Evolutionary conservation across 2,888 invertebrate species (phyloP).

Genomic region (Ichneumoninae sp.): DNA sequence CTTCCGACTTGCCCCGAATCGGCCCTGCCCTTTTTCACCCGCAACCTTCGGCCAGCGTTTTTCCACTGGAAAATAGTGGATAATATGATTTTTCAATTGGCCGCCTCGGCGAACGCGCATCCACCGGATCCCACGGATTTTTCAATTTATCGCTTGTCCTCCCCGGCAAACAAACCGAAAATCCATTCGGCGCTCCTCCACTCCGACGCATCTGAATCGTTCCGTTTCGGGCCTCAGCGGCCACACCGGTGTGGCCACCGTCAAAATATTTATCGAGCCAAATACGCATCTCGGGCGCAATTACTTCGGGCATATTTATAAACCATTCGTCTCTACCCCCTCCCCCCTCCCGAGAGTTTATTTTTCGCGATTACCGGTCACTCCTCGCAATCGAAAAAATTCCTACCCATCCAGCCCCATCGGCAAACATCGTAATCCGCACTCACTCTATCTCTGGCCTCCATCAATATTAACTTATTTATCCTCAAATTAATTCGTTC

Average conservation of each 20-base stretch:
- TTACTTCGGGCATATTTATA: slow-evolving; percentile 28
- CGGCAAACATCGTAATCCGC: neutral
- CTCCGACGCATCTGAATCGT: neutral
- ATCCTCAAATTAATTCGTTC: slow-evolving; percentile 13
- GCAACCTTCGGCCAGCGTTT: neutral
- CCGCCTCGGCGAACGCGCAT: neutral
- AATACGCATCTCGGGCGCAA: slow-evolving; percentile 44
- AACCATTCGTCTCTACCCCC: slow-evolving; percentile 11
- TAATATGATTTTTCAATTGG: slow-evolving; percentile 47
- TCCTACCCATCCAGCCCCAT: neutral
- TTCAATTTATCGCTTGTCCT: slow-evolving; percentile 45
- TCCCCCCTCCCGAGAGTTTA: neutral
- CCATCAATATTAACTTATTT: slow-evolving; percentile 14
- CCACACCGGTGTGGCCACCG: slow-evolving; percentile 6
- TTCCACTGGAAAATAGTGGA: neutral
- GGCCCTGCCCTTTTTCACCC: neutral
- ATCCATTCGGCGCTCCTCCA: slow-evolving; percentile 14
- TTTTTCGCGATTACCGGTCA: slow-evolving; percentile 13
- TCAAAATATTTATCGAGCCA: slow-evolving; percentile 42
- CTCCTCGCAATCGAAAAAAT: slow-evolving; percentile 4
- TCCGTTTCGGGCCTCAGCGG: neutral
- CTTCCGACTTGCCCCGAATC: neutral
- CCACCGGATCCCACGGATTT: slow-evolving; percentile 30
- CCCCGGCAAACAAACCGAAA: slow-evolving; percentile 43
- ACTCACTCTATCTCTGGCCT: neutral